Evolutionary conservation across 2,797 vertebrate species (phyloP), one percentile per base, ranked within the genome.

Genomic region (Trematomus bernacchii): DNA sequence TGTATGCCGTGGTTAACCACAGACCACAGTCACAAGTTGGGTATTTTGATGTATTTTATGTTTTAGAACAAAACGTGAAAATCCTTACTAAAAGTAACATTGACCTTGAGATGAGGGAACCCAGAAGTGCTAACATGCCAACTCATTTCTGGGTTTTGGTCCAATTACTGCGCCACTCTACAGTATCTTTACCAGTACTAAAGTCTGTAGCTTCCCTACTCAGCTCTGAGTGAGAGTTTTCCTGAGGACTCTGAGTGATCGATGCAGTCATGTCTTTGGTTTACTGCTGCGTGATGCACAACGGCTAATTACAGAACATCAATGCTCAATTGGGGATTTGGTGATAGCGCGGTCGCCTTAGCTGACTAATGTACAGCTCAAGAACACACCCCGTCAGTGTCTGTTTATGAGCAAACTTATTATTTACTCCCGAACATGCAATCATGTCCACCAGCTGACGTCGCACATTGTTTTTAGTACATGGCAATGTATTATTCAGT

Each of bases 391-490:
- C 62, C 54, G 81, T 86, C 82, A 80, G 58, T 78, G 82, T 75
- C 47, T 86, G 72, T 82, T 83, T 71, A 69, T 19, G 82, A 82
- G 71, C 64, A 77, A 85, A 85, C 85, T 50, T 80, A 77, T 90
- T 68, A 90, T 86, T 88, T 87, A 71, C 66, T 71, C 50, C 52
- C 55, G 70, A 54, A 71, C 42, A 3, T 73, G 85, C 73, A 79
- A 84, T 87, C 75, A 82, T 84, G 80, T 77, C 76, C 78, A 73
- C 74, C 72, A 60, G 70, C 77, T 83, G 83, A 87, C 60, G 52
- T 69, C 12, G 67, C 70, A 10, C 2, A n/a, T 84, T 77, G 85
- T 85, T 90, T 90, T 88, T 91, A 86, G 85, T 18, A 79, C 65
- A 42, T 23, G 59, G 61, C 75, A 2, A 58, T 80, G 70, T 79